Evolutionary conservation across 1,140 invertebrate species (phyloP).

Genomic region (Tetramorium parvispinum): DNA sequence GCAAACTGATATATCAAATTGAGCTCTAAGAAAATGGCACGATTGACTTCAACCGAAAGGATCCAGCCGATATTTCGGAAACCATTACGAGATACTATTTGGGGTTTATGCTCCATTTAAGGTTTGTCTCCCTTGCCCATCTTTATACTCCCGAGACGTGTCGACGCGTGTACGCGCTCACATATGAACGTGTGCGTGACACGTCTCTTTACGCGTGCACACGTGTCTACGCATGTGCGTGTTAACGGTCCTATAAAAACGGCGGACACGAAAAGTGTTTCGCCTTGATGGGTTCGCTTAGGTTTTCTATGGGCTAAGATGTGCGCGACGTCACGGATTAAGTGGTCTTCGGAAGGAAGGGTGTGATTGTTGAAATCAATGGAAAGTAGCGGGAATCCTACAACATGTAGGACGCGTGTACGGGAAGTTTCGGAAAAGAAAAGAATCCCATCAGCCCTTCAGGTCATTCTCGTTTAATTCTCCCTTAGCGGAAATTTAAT

Average conservation of each 20-base stretch:
- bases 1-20: neutral
- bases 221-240: neutral
- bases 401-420: neutral
- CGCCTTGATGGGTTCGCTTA: constrained; percentile 38
- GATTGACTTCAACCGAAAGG: neutral
- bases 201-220: constrained; percentile 13
- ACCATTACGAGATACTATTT: neutral
- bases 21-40: neutral
- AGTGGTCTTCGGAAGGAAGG: constrained; percentile 22
- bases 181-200: neutral
- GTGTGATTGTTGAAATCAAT: neutral
- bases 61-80: constrained; percentile 33
- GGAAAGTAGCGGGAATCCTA: neutral
- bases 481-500: constrained; percentile 18
- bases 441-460: neutral
- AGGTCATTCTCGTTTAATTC: neutral
- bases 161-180: neutral
- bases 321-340: constrained; percentile 1
- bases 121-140: constrained; percentile 26
- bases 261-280: constrained; percentile 69
- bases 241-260: constrained; percentile 61
- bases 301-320: constrained; percentile 33
- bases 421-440: neutral
- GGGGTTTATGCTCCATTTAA: constrained; percentile 33
- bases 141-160: constrained; percentile 4